Evolutionary conservation across 2,113 vertebrate species (phyloP), one percentile per base, ranked within the genome.

Genomic region (Chaetodon auriga): DNA sequence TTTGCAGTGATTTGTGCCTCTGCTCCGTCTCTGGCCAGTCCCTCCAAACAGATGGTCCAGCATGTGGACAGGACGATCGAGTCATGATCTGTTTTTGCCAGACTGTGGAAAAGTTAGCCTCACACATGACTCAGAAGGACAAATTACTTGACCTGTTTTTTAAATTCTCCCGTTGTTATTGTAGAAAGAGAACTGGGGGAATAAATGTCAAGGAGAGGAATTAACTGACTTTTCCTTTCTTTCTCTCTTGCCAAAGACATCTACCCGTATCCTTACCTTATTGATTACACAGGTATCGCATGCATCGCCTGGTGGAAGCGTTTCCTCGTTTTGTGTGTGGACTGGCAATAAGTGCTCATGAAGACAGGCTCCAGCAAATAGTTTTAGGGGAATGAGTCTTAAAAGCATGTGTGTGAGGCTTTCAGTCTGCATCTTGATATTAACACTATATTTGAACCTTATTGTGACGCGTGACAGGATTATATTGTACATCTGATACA

Each of bases 211-310:
- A 38, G 2, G 23, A 72, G 66, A 69, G 45, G 35, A 80, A 75
- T 62, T 82, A 89, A 87, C 70, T 80, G 35, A 78, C 48, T 78
- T 80, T 90, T 35, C 65, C 23, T 85, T 81, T 87, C 62, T 89
- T 71, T 90, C 64, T 78, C 43, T 86, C 79, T 75, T 43, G 75
- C 76, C 83, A 85, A 95, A 96, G 95, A 93, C 86, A 93, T 95
- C 90, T 95, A 92, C 90, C 95, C 94, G 2, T 96, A 96, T 81
- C 95, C 95, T n/a, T 96, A 95, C 92, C 92, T 96, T 86, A 95
- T 94, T 58, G 94, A 96, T 86, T 86, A 88, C 71, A 84, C 94
- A 96, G 95, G 95, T 96, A 96, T 90, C 68, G 30, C 2, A 0
- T 78, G 73, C 61, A 53, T 76, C 51, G 77, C 68, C 30, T 82